Evolutionary conservation across 1,140 invertebrate species (phyloP).

Genomic region (Tetraneura akinire): DNA sequence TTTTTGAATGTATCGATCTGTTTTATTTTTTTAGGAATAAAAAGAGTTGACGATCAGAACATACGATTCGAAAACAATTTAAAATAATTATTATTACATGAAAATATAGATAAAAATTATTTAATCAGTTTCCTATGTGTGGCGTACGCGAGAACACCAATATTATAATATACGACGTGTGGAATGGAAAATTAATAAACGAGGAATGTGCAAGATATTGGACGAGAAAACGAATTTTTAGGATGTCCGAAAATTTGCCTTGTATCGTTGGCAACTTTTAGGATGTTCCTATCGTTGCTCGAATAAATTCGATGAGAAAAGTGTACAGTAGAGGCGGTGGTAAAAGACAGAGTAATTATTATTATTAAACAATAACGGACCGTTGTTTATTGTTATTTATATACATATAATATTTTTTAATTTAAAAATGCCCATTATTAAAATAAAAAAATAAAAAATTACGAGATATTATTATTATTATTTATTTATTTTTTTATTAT

Average conservation of each 20-base stretch:
- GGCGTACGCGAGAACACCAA: too few species aligned
- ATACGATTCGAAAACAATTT: too few species aligned
- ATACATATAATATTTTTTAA: too few species aligned
- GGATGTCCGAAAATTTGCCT: not conserved
- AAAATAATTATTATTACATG: too few species aligned
- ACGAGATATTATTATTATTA: too few species aligned
- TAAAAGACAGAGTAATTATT: slow-evolving; percentile 7
- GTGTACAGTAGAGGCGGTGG: not conserved
- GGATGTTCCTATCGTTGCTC: not conserved
- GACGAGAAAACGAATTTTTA: slow-evolving; percentile 2
- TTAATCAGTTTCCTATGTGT: too few species aligned
- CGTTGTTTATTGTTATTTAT: not conserved
- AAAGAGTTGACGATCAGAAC: too few species aligned
- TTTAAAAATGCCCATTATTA: not conserved
- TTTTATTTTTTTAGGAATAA: too few species aligned
- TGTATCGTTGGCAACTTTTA: not conserved
- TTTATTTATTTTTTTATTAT: too few species aligned
- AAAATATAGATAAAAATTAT: too few species aligned
- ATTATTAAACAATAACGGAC: not conserved
- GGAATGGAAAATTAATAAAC: slow-evolving; percentile 18
- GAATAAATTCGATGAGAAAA: not conserved
- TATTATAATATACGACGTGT: too few species aligned
- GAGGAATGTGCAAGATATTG: not conserved
- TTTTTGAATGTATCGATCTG: too few species aligned
- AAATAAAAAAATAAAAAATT: not conserved